Conservation (phyloP, 2,113 vertebrate genomes). For the Urocynchramus pylzowi region DNA sequence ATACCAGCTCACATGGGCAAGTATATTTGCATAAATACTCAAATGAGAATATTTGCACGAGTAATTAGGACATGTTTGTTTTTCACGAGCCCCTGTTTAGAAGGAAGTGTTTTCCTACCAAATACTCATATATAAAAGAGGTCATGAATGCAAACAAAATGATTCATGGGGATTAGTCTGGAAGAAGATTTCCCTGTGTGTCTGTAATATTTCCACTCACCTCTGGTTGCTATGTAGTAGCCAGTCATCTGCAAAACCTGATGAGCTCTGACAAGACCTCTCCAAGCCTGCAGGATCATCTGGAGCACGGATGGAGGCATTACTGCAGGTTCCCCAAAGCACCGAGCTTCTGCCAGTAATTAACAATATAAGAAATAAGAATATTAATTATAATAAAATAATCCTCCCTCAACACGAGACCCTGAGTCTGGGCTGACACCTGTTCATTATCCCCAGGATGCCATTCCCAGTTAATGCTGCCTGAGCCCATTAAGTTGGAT, state of each 20-base stretch:
- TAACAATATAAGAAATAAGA: slow-evolving; percentile 46
- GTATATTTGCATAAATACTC: background rate
- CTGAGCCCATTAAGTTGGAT: slow-evolving; percentile 11
- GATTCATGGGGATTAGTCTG: background rate
- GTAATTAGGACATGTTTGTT: slow-evolving; percentile 6
- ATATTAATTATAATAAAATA: slow-evolving; percentile 59
- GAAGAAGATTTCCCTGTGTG: background rate
- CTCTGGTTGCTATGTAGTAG: background rate
- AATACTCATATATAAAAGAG: slow-evolving; percentile 18
- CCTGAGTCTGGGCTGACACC: slow-evolving; percentile 37
- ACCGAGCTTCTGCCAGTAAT: slow-evolving; percentile 3
- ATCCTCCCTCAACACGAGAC: background rate
- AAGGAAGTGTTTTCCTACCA: background rate
- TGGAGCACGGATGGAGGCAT: background rate
- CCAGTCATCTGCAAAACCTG: background rate
- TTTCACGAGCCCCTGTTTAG: background rate
- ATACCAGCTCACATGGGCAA: background rate
- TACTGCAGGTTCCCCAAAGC: background rate
- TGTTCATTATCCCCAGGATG: background rate
- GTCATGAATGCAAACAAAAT: background rate
- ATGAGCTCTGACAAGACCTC: slow-evolving; percentile 6
- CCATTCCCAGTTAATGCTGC: background rate
- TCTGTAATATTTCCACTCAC: background rate
- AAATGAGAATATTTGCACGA: background rate
- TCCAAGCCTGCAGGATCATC: background rate